Percentiles rank a stretch among this genome's conserved stretches.
Conservation (phyloP, 2,888 invertebrate genomes). For the Octonoba sinensis region DNA sequence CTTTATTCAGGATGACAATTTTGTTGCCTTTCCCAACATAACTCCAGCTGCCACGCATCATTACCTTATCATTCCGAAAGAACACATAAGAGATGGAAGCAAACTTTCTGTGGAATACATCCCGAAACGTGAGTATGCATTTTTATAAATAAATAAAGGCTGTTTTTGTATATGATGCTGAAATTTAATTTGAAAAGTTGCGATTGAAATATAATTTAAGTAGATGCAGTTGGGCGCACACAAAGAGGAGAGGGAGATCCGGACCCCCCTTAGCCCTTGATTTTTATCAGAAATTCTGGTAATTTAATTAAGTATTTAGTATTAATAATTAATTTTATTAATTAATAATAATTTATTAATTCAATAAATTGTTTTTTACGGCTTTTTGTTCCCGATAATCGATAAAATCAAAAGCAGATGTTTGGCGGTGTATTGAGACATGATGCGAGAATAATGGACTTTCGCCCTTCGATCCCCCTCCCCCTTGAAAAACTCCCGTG, state of each 20-base stretch:
- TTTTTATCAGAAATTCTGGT: no score
- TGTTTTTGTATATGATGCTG: no score
- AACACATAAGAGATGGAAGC: slow-evolving; percentile 83
- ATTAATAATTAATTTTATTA: no score
- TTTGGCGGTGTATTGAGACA: not conserved
- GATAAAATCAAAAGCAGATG: not conserved
- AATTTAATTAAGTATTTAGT: no score
- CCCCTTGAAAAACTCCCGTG: not conserved
- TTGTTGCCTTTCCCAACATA: slow-evolving; percentile 85
- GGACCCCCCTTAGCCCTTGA: no score
- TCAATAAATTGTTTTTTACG: not conserved
- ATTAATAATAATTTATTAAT: no score
- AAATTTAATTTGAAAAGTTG: no score
- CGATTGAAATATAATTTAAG: no score
- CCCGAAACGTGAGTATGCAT: slow-evolving; percentile 67
- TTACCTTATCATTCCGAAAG: slow-evolving; percentile 82
- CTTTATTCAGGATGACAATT: slow-evolving; percentile 74
- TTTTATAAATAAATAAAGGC: not conserved
- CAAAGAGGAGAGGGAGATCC: no score
- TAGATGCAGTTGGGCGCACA: no score
- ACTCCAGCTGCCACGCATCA: slow-evolving; percentile 86
- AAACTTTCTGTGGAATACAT: slow-evolving; percentile 76
- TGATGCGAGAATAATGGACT: not conserved
- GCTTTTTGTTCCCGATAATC: not conserved
- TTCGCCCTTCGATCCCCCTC: not conserved